These are phyloP conservation scores for Tachuris rubrigastra DNA, from an alignment of 2,113 vertebrate genomes.

Conservation along the genomic window DNA sequence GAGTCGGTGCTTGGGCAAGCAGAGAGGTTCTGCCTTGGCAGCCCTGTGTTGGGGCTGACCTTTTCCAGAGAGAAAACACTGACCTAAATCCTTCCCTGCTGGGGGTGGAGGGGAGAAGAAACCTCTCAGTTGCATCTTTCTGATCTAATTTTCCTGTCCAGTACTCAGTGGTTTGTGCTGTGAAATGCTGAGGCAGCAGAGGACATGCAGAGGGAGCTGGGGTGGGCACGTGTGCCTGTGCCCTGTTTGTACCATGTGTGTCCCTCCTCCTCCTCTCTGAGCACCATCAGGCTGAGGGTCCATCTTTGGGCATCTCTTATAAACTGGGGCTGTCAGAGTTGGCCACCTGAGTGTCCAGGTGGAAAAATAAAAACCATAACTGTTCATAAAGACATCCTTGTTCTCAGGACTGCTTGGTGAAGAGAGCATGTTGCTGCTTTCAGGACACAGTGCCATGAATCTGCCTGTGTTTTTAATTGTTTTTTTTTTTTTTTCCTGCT, in stretches of 20 bases:
- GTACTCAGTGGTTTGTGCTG: not conserved
- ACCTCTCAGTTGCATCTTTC: not conserved
- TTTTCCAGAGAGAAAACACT: conserved; percentile 61
- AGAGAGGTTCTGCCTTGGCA: conserved; percentile 73
- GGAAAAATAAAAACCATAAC: fast-evolving
- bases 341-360: not conserved
- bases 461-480: not conserved
- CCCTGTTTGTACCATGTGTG: not conserved
- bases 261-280: not conserved
- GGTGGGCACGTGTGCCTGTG: not conserved
- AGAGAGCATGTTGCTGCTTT: not conserved
- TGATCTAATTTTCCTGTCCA: not conserved
- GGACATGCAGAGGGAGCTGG: not conserved
- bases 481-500: not conserved
- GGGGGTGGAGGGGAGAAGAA: not conserved
- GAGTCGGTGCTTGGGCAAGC: conserved; percentile 67
- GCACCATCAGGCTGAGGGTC: not conserved
- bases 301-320: fast-evolving
- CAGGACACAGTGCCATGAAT: not conserved
- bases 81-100: conserved; percentile 54
- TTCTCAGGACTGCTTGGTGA: fast-evolving
- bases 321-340: fast-evolving
- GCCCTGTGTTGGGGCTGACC: conserved; percentile 43
- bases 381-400: not conserved
- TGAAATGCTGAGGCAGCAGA: not conserved